Evolutionary conservation across 1,140 invertebrate genomes (phyloP), one percentile per base, ranked within the genome.

Genomic region (Drosophila kepulauana): DNA sequence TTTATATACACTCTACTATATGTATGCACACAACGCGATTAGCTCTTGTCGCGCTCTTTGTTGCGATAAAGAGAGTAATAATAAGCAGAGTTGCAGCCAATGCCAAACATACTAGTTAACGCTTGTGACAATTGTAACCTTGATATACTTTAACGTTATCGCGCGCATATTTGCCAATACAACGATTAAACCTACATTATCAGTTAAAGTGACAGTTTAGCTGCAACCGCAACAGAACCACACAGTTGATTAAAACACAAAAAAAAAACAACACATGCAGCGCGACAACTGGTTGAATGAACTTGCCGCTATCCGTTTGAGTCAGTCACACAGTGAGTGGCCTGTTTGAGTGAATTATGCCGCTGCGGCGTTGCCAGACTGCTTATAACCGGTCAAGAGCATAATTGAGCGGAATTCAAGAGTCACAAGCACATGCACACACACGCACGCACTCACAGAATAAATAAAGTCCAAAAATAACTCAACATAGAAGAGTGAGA

Each of bases 381-480:
- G 38, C 5, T 3, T 6, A 54, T 1, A 45, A 35, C 4, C 15
- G 15, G 8, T 10, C 16, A 2, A 20, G 35, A 41, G 13, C 38
- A 69, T n/a, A 48, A 33, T 74, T 74, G 65, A 69, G 57, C 33
- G 30, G 1, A 46, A 41, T 20, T 59, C 33, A 15, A 52, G 28
- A 20, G 35, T 25, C 48, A 56, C 35, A 49, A 45, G 16, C 16
- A 20, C 16, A 20, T 49, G 48, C 54, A 70, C 16, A 66, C 30
- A 74, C 5, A 46, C n/a, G 62, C 38, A 74, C 5, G 30, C 10
- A 65, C 11, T 3, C 8, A 64, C 51, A 58, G 48, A 54, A 66
- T 15, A 11, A 70, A 66, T 48, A 61, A 13, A 13, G 51, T 76
- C 67, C 62, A 67, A 87, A 86, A 79, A 86, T 86, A 86, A 54